A percentile compares a stretch with the other conserved stretches of the same genome.
These are phyloP conservation scores for Lampropteryx suffumata DNA, from an alignment of 2,888 invertebrate species.

Conservation along the genomic window DNA sequence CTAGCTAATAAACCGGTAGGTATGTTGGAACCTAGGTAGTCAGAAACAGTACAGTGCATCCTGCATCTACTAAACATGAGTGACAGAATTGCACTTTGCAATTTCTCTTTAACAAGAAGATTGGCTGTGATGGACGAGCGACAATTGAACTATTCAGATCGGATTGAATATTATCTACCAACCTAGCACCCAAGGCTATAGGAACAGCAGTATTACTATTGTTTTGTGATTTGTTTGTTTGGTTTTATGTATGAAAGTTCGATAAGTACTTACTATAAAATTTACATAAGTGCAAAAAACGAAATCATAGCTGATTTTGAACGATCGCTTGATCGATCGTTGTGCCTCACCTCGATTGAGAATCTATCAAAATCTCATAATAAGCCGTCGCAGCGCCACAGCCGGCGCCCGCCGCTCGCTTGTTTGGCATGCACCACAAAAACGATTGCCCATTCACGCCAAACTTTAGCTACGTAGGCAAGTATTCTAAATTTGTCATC, in stretches of 20 bases:
- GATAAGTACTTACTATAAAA: too few species aligned
- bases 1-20: too few species aligned
- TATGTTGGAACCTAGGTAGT: too few species aligned
- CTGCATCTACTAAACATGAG: constrained; percentile 6
- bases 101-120: constrained; percentile 16
- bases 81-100: constrained; percentile 16
- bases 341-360: too few species aligned
- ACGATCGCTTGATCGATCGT: too few species aligned
- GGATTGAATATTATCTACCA: constrained; percentile 6
- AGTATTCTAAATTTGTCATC: constrained; percentile 43
- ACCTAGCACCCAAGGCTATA: neutral
- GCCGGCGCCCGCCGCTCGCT: neutral
- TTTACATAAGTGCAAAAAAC: too few species aligned
- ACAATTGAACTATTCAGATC: constrained; percentile 19
- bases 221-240: too few species aligned
- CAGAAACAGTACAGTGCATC: neutral
- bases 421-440: constrained; percentile 41
- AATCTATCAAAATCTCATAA: too few species aligned
- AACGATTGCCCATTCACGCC: constrained; percentile 41
- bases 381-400: too few species aligned
- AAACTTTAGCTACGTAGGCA: constrained; percentile 36
- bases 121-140: constrained; percentile 14
- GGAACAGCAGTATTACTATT: neutral
- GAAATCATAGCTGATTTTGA: too few species aligned
- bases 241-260: too few species aligned